These are phyloP conservation scores for Natrix natrix DNA, from an alignment of 2,797 vertebrate species.

Conservation along the genomic window DNA sequence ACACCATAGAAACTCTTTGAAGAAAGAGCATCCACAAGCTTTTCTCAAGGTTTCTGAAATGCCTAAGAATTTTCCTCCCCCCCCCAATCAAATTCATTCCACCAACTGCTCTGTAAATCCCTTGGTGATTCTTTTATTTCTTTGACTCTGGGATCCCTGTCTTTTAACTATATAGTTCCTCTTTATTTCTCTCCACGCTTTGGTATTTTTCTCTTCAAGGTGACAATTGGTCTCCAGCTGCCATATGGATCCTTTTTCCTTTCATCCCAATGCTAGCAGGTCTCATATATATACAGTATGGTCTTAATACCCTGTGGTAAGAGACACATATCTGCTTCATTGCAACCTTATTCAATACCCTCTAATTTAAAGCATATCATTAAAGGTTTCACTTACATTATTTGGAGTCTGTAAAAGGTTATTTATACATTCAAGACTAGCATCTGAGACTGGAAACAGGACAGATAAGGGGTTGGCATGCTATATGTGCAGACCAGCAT, in stretches of 20 bases:
- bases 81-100: background rate
- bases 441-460: background rate
- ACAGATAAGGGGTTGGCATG: background rate
- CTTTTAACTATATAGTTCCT: background rate
- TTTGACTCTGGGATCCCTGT: background rate
- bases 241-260: background rate
- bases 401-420: background rate
- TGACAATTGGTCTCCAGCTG: background rate
- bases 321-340: background rate
- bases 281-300: background rate
- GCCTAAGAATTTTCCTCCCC: background rate
- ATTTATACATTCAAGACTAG: background rate
- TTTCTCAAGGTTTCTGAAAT: background rate
- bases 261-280: background rate
- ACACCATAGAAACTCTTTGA: background rate
- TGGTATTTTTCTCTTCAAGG: background rate
- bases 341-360: background rate
- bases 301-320: background rate
- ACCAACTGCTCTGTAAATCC: background rate
- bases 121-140: background rate
- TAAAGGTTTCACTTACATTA: background rate
- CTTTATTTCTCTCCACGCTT: background rate
- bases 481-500: background rate
- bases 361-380: background rate
- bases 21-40: background rate